phyloP scores from a whole-genome alignment of 2,888 invertebrate genomes.

The Meiosimyza platycephala region DNA sequence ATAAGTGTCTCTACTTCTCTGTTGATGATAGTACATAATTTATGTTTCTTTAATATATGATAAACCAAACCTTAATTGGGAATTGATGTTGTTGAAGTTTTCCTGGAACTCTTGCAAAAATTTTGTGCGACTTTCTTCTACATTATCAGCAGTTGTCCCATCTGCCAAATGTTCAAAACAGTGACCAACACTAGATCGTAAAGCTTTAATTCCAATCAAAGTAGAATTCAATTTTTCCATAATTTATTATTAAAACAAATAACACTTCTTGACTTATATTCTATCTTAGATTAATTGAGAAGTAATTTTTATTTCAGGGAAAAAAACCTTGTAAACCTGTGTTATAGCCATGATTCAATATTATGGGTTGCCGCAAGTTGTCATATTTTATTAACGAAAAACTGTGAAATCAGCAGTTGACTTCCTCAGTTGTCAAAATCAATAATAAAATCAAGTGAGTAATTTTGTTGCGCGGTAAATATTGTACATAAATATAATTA shows the following conservation, averaged over 20 bases:
- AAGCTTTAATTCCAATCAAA: slow-evolving; percentile 78
- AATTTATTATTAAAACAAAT: slow-evolving; percentile 45
- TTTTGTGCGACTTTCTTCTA: slow-evolving; percentile 83
- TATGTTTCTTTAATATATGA: background rate
- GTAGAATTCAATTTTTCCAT: slow-evolving; percentile 81
- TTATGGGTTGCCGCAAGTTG: no score
- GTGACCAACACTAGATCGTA: slow-evolving; percentile 85
- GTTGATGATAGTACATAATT: background rate
- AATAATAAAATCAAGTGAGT: no score
- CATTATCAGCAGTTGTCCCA: slow-evolving; percentile 81
- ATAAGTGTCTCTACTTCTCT: slow-evolving; percentile 85
- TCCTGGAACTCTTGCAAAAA: slow-evolving; percentile 85
- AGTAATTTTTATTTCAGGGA: no score
- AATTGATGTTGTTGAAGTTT: slow-evolving; percentile 81
- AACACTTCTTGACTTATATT: background rate
- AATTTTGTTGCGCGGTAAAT: no score
- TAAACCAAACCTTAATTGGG: slow-evolving; percentile 75
- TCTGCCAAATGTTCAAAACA: slow-evolving; percentile 88
- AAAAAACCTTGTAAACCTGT: no score
- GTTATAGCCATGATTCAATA: no score
- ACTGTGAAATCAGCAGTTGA: no score
- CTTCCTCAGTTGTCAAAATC: no score
- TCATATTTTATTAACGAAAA: no score
- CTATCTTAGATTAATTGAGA: no score
- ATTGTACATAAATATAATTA: no score